phyloP scores from a whole-genome alignment of 2,113 vertebrate genomes.

The Ammodytes dubius region DNA sequence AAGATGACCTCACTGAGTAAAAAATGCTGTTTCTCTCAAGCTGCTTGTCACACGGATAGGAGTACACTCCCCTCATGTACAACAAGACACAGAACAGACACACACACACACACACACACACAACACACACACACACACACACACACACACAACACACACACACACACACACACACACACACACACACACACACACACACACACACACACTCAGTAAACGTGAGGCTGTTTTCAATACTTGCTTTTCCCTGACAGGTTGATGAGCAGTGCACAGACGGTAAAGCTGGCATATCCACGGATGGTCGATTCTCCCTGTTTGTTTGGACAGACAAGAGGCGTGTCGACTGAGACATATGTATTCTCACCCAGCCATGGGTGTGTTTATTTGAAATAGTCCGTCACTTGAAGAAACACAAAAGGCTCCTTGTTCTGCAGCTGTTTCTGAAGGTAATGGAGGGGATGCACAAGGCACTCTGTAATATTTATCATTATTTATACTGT shows the following conservation, averaged over 20 bases:
- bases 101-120: neutral
- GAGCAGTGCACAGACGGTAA: neutral
- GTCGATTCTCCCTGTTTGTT: slow-evolving; percentile 48
- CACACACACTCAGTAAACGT: slow-evolving; percentile 10
- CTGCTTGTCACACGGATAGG: neutral
- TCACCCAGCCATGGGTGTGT: slow-evolving; percentile 52
- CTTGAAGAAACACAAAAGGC: slow-evolving; percentile 54
- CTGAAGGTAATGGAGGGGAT: slow-evolving; percentile 2
- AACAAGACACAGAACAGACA: neutral
- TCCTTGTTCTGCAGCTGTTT: slow-evolving; percentile 46
- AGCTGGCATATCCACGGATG: neutral
- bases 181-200: no score
- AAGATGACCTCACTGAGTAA: slow-evolving; percentile 11
- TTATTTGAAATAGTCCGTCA: slow-evolving; percentile 63
- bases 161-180: neutral
- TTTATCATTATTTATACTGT: neutral
- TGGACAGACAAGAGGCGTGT: slow-evolving; percentile 43
- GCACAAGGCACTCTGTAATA: neutral
- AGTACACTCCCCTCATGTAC: neutral
- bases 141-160: no score
- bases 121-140: no score
- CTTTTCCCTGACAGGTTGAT: neutral
- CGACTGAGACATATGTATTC: slow-evolving; percentile 25
- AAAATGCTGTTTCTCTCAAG: slow-evolving; percentile 5
- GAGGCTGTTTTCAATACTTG: slow-evolving; percentile 47